Conservation (phyloP, 2,888 invertebrate species). For the Alloplasta piceator region DNA sequence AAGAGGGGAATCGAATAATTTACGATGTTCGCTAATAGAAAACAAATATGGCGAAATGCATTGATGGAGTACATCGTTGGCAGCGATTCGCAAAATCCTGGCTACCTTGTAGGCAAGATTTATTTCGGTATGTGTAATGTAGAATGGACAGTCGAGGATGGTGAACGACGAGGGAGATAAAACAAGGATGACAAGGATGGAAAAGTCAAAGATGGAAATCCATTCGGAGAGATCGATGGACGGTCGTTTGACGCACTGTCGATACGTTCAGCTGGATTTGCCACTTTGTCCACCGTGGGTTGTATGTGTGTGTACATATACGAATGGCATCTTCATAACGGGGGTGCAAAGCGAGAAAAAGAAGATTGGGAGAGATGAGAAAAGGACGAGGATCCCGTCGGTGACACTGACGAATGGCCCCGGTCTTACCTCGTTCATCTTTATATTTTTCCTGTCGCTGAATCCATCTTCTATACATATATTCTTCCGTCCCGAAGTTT, state of each 20-base stretch:
- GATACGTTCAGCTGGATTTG: conserved; percentile 59
- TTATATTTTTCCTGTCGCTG: conserved; percentile 59
- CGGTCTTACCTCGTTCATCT: conserved; percentile 59
- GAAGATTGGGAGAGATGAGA: conserved; percentile 41
- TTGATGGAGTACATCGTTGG: neutral
- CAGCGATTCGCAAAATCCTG: conserved; percentile 4
- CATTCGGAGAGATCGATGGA: conserved; percentile 54
- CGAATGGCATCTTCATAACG: conserved; percentile 66
- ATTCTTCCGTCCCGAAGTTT: conserved; percentile 6
- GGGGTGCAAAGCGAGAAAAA: conserved; percentile 63
- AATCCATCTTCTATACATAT: conserved; percentile 26
- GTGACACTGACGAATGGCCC: conserved; percentile 60
- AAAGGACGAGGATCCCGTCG: conserved; percentile 37
- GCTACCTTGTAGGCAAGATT: conserved; percentile 20
- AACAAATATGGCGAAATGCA: neutral
- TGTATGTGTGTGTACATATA: conserved; percentile 11
- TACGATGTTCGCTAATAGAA: neutral
- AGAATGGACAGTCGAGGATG: conserved; percentile 17
- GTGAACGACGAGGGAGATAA: conserved; percentile 25
- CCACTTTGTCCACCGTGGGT: conserved; percentile 55
- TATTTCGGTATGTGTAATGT: conserved; percentile 27
- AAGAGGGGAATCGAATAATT: too few species aligned
- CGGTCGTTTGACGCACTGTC: conserved; percentile 46
- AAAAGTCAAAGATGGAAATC: conserved; percentile 45
- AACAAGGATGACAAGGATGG: conserved; percentile 35